Base-by-base conservation (phyloP, 2,113 vertebrate genomes). In the Phrynosoma blainvillii region DNA sequence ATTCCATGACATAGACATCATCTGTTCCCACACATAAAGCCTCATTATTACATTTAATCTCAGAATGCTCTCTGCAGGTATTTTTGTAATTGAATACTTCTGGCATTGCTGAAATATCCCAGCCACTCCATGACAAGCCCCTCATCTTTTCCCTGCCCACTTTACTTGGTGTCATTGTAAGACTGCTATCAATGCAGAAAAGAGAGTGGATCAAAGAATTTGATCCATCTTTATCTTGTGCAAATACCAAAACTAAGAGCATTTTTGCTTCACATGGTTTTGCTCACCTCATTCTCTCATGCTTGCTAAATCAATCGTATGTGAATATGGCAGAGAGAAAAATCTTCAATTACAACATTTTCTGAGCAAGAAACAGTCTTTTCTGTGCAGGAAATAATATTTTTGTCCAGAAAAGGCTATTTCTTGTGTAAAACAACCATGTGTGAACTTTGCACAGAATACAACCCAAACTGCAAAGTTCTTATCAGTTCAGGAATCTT, bases 21-120 rank as follows among this genome's bases (percentile, higher is more conserved):
- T 94, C 92, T 93, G 85, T 91, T 93, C 81, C 87, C 92, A 92
- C 79, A 52, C 88, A 82, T 71, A 93, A 93, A 40, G 25, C 9
- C 82, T 30, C 0, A 73, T 92, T 94, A 95, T 70, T 95, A 94
- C 96, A 93, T 96, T 91, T 95, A 95, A 96, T 96, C 95, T 95
- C 95, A 95, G 66, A 95, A 93, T 96, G 95, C 95, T 96, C 96
- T 95, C 96, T 96, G 92, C 96, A 97, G 96, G 96, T 93, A 91
- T 96, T 94, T 93, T 95, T 94, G 95, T 92, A 96, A 95, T 94
- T 95, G 93, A 92, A 82, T 89, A 93, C 14, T 16, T 14, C 77
- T 36, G 90, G 54, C 59, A 78, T 25, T 13, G 68, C 66, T 70
- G 30, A 66, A 23, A 85, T 3, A 21, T 25, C 36, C 75, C 42